phyloP scores from a whole-genome alignment of 2,797 vertebrate genomes.

The Enteromius argenteus region DNA sequence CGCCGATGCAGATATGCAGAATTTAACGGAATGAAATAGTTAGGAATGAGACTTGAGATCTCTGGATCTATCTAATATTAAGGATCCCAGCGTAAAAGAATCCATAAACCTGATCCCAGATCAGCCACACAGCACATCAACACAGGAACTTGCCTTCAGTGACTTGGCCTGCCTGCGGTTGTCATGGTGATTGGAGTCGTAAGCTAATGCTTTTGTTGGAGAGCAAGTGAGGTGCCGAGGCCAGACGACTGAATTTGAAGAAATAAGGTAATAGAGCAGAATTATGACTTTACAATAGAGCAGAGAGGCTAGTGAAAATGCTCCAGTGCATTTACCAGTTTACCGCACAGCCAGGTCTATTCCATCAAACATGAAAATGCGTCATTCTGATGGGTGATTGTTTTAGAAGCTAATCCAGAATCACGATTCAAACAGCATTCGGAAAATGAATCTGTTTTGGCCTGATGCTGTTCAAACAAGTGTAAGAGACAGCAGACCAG shows the following conservation, averaged over 20 bases:
- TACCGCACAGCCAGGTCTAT: constrained; percentile 30
- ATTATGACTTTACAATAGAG: constrained; percentile 52
- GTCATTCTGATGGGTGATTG: neutral
- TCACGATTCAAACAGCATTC: neutral
- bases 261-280: constrained; percentile 51
- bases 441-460: neutral
- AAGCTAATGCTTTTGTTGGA: constrained; percentile 41
- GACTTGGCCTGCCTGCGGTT: constrained; percentile 25
- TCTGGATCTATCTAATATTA: neutral
- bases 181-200: constrained; percentile 39
- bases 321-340: neutral
- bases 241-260: constrained; percentile 40
- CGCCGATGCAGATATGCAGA: neutral
- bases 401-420: constrained; percentile 2
- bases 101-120: constrained; percentile 1
- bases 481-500: neutral
- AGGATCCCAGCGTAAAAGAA: neutral
- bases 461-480: neutral
- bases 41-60: neutral
- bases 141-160: constrained; percentile 13
- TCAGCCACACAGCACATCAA: neutral
- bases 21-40: constrained; percentile 11
- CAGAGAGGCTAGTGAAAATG: constrained; percentile 16
- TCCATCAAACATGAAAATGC: constrained; percentile 10
- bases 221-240: constrained; percentile 38